Base-by-base conservation (phyloP, 2,888 invertebrate species). In the Plemyria rubiginata region DNA sequence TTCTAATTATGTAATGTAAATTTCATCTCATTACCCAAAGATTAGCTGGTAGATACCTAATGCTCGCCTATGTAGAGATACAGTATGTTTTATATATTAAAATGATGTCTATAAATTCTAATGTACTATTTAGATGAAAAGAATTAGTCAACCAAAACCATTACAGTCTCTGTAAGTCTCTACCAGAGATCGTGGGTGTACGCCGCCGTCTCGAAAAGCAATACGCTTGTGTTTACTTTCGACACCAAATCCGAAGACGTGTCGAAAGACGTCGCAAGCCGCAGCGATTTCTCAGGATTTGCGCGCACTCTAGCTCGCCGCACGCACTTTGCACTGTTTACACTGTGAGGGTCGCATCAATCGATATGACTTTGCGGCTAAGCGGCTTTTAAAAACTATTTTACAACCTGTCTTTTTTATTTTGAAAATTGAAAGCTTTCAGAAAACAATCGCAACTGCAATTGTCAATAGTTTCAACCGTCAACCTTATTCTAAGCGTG, bases 221-320 rank as follows among this genome's bases (percentile, higher is more conserved):
- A 16, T 13, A 29, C 62, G 64, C 60, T 62, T 13, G 13, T 28
- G 54, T 58, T 50, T 50, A 11, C 38, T 43, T 59, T 62, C 16
- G 7, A 54, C 77, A 80, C 80, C 51, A 50, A 58, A 62, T 62
- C 6, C 48, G 36, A 73, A 81, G 80, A 86, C 81, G 85, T 85
- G 86, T 86, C 77, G 86, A 89, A 85, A 88, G 85, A 73, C 80
- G 82, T 64, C 74, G 72, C 77, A 84, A 84, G 84, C 84, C 85
- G 78, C 76, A 77, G 79, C 86, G 86, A 90, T 90, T 87, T 88
- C 88, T 88, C 86, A 86, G 86, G 90, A 83, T 89, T 88, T 88
- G 79, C 82, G 80, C 74, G 75, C 78, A 76, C 79, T 76, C 71
- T 78, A 81, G 77, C 79, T 80, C 81, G 77, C 81, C 82, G 73